Conservation (phyloP, 2,888 invertebrate genomes). For the Lasiommata megera region DNA sequence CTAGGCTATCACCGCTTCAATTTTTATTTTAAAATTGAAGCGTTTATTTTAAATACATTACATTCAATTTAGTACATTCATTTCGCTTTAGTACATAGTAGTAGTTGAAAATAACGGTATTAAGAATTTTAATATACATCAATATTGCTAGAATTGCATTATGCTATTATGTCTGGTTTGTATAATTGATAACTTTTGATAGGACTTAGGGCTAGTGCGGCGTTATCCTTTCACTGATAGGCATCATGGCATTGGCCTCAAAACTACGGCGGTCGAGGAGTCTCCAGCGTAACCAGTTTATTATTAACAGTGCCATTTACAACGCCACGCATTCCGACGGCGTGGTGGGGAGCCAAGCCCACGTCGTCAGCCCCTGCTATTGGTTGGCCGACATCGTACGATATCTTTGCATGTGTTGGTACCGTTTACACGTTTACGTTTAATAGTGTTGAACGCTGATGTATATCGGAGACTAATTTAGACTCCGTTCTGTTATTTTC, state of each 20-base stretch:
- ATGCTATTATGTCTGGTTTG: too few relatives aligned
- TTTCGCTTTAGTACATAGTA: too few relatives aligned
- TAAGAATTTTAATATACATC: too few relatives aligned
- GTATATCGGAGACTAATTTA: constrained; percentile 68
- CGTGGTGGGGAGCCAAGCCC: constrained; percentile 78
- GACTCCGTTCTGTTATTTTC: constrained; percentile 47
- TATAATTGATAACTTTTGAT: not conserved
- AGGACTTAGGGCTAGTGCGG: not conserved
- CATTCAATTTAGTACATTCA: too few relatives aligned
- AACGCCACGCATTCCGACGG: constrained; percentile 64
- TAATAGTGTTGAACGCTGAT: constrained; percentile 49
- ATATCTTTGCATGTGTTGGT: constrained; percentile 65
- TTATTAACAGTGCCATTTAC: constrained; percentile 75
- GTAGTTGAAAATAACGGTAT: too few relatives aligned
- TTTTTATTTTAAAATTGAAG: too few relatives aligned
- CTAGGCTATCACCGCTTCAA: too few relatives aligned
- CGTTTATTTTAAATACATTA: too few relatives aligned
- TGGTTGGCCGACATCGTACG: constrained; percentile 72
- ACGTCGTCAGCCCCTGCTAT: constrained; percentile 58
- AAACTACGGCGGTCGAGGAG: constrained; percentile 48
- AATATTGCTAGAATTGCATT: too few relatives aligned
- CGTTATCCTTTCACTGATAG: constrained; percentile 33
- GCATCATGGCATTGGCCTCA: constrained; percentile 62
- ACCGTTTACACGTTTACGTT: constrained; percentile 37
- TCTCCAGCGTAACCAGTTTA: constrained; percentile 68